Conservation (phyloP, 2,888 invertebrate genomes). For the Chelonus formosanus region DNA sequence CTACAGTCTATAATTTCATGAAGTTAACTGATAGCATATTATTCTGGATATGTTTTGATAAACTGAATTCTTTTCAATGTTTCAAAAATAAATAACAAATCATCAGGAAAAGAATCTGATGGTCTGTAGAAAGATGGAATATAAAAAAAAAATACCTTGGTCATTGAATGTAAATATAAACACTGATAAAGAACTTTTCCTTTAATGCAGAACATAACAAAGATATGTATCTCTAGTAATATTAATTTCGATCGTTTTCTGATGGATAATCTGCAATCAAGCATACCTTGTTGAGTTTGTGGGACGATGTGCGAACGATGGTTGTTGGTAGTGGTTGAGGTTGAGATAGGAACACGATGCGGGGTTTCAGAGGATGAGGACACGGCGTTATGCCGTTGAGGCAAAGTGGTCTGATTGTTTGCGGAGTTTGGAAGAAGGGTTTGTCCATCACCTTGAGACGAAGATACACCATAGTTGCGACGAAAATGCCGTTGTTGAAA, state of each 20-base stretch:
- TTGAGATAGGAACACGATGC: constrained; percentile 52
- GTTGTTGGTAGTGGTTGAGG: constrained; percentile 50
- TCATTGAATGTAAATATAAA: no score
- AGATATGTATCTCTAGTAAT: background rate
- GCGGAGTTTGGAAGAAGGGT: constrained; percentile 57
- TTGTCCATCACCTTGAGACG: constrained; percentile 60
- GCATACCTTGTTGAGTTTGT: constrained; percentile 59
- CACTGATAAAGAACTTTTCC: no score
- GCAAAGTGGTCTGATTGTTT: constrained; percentile 56
- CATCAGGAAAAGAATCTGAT: no score
- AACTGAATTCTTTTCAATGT: no score
- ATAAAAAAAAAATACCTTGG: no score
- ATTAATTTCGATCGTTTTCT: constrained; percentile 23
- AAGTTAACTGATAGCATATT: no score
- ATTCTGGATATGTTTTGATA: no score
- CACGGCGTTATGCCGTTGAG: constrained; percentile 57
- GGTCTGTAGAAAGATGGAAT: no score
- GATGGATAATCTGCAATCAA: constrained; percentile 38
- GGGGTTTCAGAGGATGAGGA: constrained; percentile 57
- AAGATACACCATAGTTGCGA: constrained; percentile 59
- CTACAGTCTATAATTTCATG: no score
- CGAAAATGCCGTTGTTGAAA: constrained; percentile 59
- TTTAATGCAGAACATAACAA: no score
- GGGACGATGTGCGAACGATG: constrained; percentile 54
- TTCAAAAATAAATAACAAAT: no score